Base-by-base conservation (phyloP, 2,888 invertebrate genomes). In the Phortica okadai region DNA sequence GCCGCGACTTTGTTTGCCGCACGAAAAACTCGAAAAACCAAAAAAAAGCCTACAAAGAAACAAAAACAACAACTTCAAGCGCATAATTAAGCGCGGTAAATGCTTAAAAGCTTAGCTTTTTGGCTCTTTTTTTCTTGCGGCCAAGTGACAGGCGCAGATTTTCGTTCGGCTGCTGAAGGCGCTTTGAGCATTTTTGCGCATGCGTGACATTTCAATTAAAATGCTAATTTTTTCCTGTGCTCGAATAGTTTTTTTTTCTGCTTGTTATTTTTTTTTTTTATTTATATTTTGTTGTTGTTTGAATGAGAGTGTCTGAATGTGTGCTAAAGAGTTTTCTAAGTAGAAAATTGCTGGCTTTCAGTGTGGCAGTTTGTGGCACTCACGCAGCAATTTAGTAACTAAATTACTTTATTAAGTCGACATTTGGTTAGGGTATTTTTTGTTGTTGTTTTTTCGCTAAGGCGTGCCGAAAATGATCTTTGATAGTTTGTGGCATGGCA, bases 121-220 rank as follows among this genome's bases (percentile, higher is more conserved):
- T 16, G 56, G 56, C 56, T 2, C 33, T 50, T 50, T 50, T 50
- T 50, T 64, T 33, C 14, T 33, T 64, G 7, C 41, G 21, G 41
- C 33, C 33, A 64, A 33, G 41, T 64, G 33, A 64, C 64, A 64
- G 25, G 64, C 64, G 21, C 41, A 33, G 25, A 21, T 67, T 67
- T n/a, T 2, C 21, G 62, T 10, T 8, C 25, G 62, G 14, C 62
- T 21, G 62, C 62, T 42, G 41, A 50, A 50, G 50, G 50, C 79
- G 79, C 79, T 80, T 80, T 82, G 82, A 82, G 82, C 86, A 84
- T 83, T 84, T 86, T 50, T 44, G 25, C 54, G 83, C 84, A 80
- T 81, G 84, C 86, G 89, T 88, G 89, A 89, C 85, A 84, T 87
- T 88, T 88, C 88, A 88, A 88, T 88, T 88, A 89, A 88, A 88